Conservation (phyloP, 2,113 vertebrate species). For the Orthonyx spaldingii region DNA sequence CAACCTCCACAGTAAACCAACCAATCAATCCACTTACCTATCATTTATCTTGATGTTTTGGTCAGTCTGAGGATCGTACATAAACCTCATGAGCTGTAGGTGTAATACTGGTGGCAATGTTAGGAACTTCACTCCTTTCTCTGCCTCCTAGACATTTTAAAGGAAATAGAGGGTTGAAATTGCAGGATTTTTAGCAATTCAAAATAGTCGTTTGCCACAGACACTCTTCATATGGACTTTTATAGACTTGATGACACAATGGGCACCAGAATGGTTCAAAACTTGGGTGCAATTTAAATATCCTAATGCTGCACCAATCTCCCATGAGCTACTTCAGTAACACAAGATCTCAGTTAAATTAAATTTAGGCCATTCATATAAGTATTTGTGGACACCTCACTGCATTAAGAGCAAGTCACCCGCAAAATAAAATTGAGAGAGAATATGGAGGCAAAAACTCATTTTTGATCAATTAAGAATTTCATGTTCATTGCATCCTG, state of each 20-base stretch:
- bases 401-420: background rate
- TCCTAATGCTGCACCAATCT: background rate
- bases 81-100: conserved; percentile 98
- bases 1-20: background rate
- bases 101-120: conserved; percentile 97
- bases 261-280: background rate
- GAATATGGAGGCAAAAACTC: background rate
- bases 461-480: background rate
- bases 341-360: background rate
- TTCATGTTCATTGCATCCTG: background rate
- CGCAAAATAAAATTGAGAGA: background rate
- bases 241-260: background rate
- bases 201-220: background rate
- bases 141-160: conserved; percentile 83
- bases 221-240: background rate
- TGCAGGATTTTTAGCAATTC: background rate
- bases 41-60: conserved; percentile 99
- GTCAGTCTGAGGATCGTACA: conserved; percentile 99
- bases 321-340: background rate
- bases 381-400: background rate
- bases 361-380: background rate
- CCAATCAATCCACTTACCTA: conserved; percentile 70
- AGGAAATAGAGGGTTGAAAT: background rate
- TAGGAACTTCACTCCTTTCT: conserved; percentile 97
- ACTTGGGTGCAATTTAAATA: background rate